Conservation (phyloP, 2,797 vertebrate species). For the Bradypodion pumilum region DNA sequence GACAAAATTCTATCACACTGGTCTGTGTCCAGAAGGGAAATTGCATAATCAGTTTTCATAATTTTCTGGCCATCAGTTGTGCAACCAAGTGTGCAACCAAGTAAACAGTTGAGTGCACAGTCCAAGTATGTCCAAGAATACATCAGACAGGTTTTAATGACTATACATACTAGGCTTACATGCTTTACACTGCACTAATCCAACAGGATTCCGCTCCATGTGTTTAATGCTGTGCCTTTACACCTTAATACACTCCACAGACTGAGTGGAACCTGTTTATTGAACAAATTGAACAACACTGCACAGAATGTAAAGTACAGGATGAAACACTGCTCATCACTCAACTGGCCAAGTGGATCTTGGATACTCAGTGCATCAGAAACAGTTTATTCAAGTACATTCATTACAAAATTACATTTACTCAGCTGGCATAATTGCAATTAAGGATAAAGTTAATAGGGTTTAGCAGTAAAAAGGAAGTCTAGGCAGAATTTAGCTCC, state of each 20-base stretch:
- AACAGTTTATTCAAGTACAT: constrained; percentile 9
- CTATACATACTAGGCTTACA: no score
- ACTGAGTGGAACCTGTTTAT: not conserved
- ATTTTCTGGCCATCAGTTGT: no score
- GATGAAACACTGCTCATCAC: not conserved
- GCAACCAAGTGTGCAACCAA: not conserved
- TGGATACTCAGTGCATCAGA: not conserved
- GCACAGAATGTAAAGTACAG: not conserved
- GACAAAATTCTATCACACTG: not conserved
- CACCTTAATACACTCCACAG: no score
- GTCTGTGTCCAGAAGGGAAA: no score
- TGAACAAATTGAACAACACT: not conserved
- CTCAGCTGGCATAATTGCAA: not conserved
- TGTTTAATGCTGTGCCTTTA: no score
- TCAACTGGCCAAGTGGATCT: not conserved
- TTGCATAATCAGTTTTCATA: no score
- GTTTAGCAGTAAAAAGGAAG: not conserved
- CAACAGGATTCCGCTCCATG: no score
- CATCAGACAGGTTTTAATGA: no score
- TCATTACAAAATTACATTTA: not conserved
- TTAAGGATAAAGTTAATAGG: not conserved
- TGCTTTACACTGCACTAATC: no score
- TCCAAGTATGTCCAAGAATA: no score
- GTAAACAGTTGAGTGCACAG: not conserved
- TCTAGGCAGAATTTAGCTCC: constrained; percentile 10